Percentiles rank a stretch among this genome's conserved stretches.
phyloP scores from a whole-genome alignment of 2,888 invertebrate genomes.

The Drosophila setosimentum region DNA sequence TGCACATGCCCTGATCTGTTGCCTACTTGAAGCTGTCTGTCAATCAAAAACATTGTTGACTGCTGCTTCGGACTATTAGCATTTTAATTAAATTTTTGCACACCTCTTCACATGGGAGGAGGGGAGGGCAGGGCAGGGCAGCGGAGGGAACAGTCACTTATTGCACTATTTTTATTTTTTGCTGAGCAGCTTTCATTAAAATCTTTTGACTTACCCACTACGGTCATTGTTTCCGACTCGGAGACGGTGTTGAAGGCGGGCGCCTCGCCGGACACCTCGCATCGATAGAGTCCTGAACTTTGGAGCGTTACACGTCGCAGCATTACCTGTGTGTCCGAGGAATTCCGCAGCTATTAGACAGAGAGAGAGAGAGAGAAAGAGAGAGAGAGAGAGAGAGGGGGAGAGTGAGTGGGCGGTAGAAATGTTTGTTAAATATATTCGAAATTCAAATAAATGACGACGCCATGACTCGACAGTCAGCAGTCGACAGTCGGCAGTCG shows the following conservation, averaged over 20 bases:
- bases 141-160: not conserved
- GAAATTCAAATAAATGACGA: slow-evolving; percentile 67
- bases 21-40: slow-evolving; percentile 53
- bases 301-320: slow-evolving; percentile 89
- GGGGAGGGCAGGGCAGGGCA: not conserved
- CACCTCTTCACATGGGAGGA: not conserved
- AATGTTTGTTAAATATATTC: slow-evolving; percentile 37
- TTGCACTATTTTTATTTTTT: not conserved
- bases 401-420: not conserved
- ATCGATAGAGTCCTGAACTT: slow-evolving; percentile 90
- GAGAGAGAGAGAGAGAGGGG: not conserved
- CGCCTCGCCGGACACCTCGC: slow-evolving; percentile 92
- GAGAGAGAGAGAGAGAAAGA: not conserved
- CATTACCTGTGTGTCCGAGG: slow-evolving; percentile 88
- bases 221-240: slow-evolving; percentile 90
- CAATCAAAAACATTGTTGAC: slow-evolving; percentile 71
- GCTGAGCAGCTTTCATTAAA: slow-evolving; percentile 20
- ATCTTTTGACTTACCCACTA: slow-evolving; percentile 88
- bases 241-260: slow-evolving; percentile 92
- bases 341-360: slow-evolving; percentile 87
- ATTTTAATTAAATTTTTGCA: slow-evolving; percentile 79
- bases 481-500: not conserved
- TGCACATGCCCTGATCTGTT: slow-evolving; percentile 49
- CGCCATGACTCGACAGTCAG: slow-evolving; percentile 61
- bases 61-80: slow-evolving; percentile 70